Percentiles rank a stretch among this genome's conserved stretches.
Conservation (phyloP, 2,888 invertebrate species). For the Aphodius sticticus region DNA sequence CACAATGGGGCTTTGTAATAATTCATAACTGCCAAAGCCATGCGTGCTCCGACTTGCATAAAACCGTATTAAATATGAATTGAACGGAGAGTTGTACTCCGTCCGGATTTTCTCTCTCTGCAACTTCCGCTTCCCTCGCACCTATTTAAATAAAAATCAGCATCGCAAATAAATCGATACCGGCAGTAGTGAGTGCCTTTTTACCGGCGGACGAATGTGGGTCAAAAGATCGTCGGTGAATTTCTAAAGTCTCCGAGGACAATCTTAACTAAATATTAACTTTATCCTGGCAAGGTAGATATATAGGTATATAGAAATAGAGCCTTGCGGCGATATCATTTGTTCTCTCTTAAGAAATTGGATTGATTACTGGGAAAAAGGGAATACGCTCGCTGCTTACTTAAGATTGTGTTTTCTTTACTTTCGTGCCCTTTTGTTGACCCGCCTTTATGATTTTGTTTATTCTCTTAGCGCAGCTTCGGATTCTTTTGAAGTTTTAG, state of each 20-base stretch:
- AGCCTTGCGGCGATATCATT: neutral
- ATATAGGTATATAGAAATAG: neutral
- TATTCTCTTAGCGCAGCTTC: neutral
- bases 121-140: neutral
- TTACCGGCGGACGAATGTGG: neutral
- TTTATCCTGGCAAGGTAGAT: neutral
- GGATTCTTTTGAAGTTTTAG: neutral
- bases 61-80: neutral
- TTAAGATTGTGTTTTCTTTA: constrained; percentile 18
- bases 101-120: neutral
- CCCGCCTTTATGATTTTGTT: neutral
- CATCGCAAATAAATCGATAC: neutral
- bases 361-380: constrained; percentile 20
- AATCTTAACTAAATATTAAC: constrained; percentile 21
- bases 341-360: constrained; percentile 18
- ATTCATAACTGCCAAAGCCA: neutral
- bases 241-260: neutral
- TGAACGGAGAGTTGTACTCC: neutral
- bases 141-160: neutral
- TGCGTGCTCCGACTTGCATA: neutral
- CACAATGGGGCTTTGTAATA: neutral
- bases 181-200: constrained; percentile 35
- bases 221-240: neutral
- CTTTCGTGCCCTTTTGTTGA: constrained; percentile 9
- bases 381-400: constrained; percentile 10